These are phyloP conservation scores for Colletes gigas DNA, from an alignment of 1,140 invertebrate genomes.

Conservation along the genomic window DNA sequence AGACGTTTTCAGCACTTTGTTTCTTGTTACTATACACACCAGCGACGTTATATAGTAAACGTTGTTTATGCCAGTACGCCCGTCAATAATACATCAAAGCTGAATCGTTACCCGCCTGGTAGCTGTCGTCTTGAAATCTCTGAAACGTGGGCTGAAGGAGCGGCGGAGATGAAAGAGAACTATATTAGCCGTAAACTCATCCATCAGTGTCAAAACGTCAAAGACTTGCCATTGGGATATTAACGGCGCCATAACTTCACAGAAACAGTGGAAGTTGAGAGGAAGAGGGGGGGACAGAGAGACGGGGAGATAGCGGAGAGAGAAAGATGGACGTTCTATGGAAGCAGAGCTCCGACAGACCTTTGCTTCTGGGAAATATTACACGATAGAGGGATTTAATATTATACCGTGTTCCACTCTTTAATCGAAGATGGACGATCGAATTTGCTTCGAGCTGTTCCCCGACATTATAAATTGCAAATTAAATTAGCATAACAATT, in stretches of 20 bases:
- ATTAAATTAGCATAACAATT: no score
- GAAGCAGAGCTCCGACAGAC: constrained; percentile 36
- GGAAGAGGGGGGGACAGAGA: no score
- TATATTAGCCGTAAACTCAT: constrained; percentile 80
- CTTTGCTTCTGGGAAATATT: constrained; percentile 51
- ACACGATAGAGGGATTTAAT: constrained; percentile 40
- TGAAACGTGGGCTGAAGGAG: constrained; percentile 45
- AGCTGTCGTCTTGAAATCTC: constrained; percentile 53
- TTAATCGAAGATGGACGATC: not conserved
- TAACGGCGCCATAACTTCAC: constrained; percentile 74
- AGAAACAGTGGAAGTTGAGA: constrained; percentile 29
- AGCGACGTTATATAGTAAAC: constrained; percentile 23
- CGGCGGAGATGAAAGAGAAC: constrained; percentile 77
- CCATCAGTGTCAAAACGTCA: constrained; percentile 79
- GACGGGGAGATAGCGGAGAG: not conserved
- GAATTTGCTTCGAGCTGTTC: not conserved
- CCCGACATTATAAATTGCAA: not conserved
- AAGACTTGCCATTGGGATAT: constrained; percentile 76
- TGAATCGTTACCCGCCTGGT: constrained; percentile 65
- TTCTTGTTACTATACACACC: not conserved
- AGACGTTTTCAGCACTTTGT: not conserved
- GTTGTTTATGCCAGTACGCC: constrained; percentile 37
- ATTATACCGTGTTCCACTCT: constrained; percentile 9
- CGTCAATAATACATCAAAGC: constrained; percentile 41
- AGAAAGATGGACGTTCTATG: constrained; percentile 17